Percentiles rank a stretch among this genome's conserved stretches.
These are phyloP conservation scores for Trypoxylon attenuatum DNA, from an alignment of 2,888 invertebrate species.

Conservation along the genomic window DNA sequence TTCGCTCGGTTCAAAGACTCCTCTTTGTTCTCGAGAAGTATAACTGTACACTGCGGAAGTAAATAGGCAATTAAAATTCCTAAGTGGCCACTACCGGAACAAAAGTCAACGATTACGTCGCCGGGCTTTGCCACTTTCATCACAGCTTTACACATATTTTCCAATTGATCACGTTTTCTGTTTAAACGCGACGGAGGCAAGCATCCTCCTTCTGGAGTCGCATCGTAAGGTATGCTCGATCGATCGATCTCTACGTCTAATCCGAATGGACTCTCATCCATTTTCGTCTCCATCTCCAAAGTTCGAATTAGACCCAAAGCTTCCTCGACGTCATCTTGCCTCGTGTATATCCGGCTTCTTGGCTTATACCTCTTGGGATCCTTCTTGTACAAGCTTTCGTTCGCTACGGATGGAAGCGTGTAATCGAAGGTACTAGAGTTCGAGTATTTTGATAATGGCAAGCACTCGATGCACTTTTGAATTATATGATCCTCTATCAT, in stretches of 20 bases:
- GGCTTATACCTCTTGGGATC: slow-evolving; percentile 87
- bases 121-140: slow-evolving; percentile 81
- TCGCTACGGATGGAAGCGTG: slow-evolving; percentile 75
- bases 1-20: slow-evolving; percentile 87
- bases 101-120: slow-evolving; percentile 92
- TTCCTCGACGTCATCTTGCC: slow-evolving; percentile 84
- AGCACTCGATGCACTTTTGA: slow-evolving; percentile 65
- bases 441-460: slow-evolving; percentile 53
- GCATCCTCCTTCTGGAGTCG: slow-evolving; percentile 86
- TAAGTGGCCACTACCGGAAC: slow-evolving; percentile 94
- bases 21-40: slow-evolving; percentile 94
- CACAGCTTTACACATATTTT: slow-evolving; percentile 87
- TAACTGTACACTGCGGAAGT: slow-evolving; percentile 85
- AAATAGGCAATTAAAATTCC: slow-evolving; percentile 89
- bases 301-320: slow-evolving; percentile 76
- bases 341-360: slow-evolving; percentile 83
- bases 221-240: slow-evolving; percentile 82
- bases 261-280: slow-evolving; percentile 72
- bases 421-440: slow-evolving; percentile 43
- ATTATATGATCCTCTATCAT: slow-evolving; percentile 63
- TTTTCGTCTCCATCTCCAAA: slow-evolving; percentile 74
- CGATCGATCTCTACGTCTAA: slow-evolving; percentile 79
- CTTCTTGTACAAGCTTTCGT: slow-evolving; percentile 85
- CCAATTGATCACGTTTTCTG: slow-evolving; percentile 90
- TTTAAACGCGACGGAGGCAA: slow-evolving; percentile 84